Base-by-base conservation (phyloP, 2,113 vertebrate genomes). In the Myrmecobius fasciatus region DNA sequence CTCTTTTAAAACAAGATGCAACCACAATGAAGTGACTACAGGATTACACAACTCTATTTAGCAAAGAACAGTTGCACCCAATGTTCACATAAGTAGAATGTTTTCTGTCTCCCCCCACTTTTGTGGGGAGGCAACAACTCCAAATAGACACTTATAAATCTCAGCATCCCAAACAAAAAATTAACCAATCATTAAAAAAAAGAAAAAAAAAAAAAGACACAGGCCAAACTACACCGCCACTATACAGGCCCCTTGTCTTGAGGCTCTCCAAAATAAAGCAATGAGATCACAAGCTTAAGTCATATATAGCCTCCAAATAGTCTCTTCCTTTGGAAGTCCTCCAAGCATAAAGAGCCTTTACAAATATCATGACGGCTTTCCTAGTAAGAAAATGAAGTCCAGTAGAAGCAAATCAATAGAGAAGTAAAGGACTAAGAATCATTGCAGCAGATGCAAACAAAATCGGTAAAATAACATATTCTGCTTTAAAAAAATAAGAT, bases 1-100 rank as follows among this genome's bases (percentile, higher is more conserved):
- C 26, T 94, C 93, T 91, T 88, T 89, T 90, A 89, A 97, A 96
- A 92, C 49, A 54, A 46, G 92, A 90, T 97, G 94, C 93, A 98
- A 97, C 96, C 91, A 95, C 26, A 94, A 96, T 94, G 96, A 96
- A 95, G 92, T 51, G 96, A 95, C 6, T 47, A 54, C 36, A 88
- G 75, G 31, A 92, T 93, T 95, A 93, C 94, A 90, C 83, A 31
- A 92, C 91, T 92, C 51, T 56, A 88, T 22, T 91, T 7, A 96
- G 89, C 43, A 94, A 96, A 92, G 48, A 89, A 56, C 93, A 94
- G 96, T 6, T 43, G 90, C 91, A 93, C 90, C 94, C 96, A 43
- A 54, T 75, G 22, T 94, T 97, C 43, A 89, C 90, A 92, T 47
- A 91, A 54, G 52, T 92, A 49, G n/a, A 52, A 89, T 60, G n/a